Evolutionary conservation across 2,888 invertebrate genomes (phyloP), one percentile per base, ranked within the genome.

Genomic region (Crematogaster levior): DNA sequence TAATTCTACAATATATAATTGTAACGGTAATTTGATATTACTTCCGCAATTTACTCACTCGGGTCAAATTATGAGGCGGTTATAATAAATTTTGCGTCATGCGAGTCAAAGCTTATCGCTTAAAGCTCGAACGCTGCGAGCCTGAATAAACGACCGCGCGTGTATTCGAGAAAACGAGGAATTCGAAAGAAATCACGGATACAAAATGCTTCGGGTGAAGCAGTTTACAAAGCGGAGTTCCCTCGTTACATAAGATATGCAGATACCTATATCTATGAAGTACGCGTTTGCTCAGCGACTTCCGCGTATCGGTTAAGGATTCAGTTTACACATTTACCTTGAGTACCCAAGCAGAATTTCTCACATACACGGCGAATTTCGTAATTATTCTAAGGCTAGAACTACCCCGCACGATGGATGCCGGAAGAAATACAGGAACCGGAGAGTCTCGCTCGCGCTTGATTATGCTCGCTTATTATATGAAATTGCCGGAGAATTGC

Each of bases 401-500:
- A 60, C 61, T 30, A 6, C 53, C 66, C 80, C 72, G 82, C 63
- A 18, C 58, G 68, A 51, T 56, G 43, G 37, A 81, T 84, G 82
- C 83, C 85, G 87, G 77, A 87, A 86, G 84, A 27, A 82, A 80
- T 74, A 43, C 61, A 21, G 53, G 53, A 83, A 73, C 63, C 40
- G 68, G 73, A 58, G 75, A 73, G 68, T 53, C 40, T 27, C 60
- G 48, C 74, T 82, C 63, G 82, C 80, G 51, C 70, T 80, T 56
- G 58, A 80, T 61, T 86, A 84, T 82, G 81, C 30, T 66, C 58
- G 58, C 66, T 74, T 43, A 74, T 81, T 77, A 81, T 27, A 37
- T 65, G 60, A 84, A 86, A 84, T 86, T 84, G 68, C 56, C 75
- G 72, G 21, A 73, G 81, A 81, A 86, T 73, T 86, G 68, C 73